phyloP scores from a whole-genome alignment of 2,113 vertebrate species.

The Vireo altiloquus region DNA sequence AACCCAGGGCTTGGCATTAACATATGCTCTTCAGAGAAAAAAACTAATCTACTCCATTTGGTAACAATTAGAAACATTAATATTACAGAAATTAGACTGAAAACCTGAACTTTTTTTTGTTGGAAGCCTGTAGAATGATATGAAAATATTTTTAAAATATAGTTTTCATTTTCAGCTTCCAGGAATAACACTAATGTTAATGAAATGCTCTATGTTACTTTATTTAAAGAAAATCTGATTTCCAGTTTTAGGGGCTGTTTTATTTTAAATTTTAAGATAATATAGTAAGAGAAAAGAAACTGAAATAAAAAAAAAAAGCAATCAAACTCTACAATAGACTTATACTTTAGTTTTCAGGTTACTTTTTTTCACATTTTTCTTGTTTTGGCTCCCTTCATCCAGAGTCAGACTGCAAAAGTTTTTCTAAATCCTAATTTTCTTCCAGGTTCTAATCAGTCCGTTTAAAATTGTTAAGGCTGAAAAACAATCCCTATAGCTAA shows the following conservation, averaged over 20 bases:
- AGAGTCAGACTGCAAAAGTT: background rate
- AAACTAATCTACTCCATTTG: constrained; percentile 59
- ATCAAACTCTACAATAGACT: background rate
- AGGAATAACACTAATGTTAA: background rate
- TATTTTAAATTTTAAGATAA: background rate
- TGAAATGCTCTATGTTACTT: background rate
- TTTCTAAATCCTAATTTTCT: background rate
- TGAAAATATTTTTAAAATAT: background rate
- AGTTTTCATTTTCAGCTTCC: background rate
- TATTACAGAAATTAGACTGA: constrained; percentile 20
- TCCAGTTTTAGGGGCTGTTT: background rate
- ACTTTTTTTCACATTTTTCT: background rate
- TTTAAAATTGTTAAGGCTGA: background rate
- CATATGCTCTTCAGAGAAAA: constrained; percentile 62
- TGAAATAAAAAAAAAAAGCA: background rate
- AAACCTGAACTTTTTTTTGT: background rate
- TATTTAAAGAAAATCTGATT: background rate
- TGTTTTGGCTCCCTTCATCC: background rate
- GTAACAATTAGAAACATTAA: constrained; percentile 44
- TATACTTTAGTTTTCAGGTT: background rate
- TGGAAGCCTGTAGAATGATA: background rate
- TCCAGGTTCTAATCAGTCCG: background rate
- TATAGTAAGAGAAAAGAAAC: background rate
- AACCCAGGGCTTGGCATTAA: constrained; percentile 37
- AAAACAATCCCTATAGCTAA: background rate